Conservation (phyloP, 1,140 invertebrate species). For the Orius insidiosus region DNA sequence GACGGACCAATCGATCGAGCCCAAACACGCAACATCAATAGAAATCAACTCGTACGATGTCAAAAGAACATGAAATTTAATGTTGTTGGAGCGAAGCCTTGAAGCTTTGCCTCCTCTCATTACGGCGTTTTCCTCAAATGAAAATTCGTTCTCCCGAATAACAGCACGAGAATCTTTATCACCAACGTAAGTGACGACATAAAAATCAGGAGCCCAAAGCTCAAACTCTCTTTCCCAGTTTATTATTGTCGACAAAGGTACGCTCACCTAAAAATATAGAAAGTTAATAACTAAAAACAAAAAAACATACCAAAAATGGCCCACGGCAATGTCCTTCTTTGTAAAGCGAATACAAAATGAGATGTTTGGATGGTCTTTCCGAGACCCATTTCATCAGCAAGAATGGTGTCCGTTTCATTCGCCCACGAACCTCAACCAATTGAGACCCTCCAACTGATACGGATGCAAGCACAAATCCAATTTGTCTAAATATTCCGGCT, state of each 20-base stretch:
- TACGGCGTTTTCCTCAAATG: conserved; percentile 89
- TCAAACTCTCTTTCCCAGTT: conserved; percentile 99
- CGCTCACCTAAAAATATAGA: no score
- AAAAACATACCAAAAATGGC: conserved; percentile 91
- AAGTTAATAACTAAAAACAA: no score
- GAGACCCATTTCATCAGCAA: conserved; percentile 99
- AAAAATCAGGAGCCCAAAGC: conserved; percentile 99
- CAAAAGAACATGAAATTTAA: conserved; percentile 96
- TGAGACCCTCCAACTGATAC: conserved; percentile 82
- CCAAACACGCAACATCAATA: conserved; percentile 90
- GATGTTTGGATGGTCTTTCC: conserved; percentile 98
- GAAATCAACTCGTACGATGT: conserved; percentile 97
- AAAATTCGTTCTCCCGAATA: conserved; percentile 93
- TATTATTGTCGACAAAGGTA: conserved; percentile 97
- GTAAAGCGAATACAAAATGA: conserved; percentile 95
- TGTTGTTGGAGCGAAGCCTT: conserved; percentile 55
- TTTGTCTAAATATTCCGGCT: conserved; percentile 81
- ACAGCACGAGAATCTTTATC: conserved; percentile 94
- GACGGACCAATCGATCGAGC: conserved; percentile 98
- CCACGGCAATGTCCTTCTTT: conserved; percentile 98
- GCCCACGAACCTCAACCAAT: conserved; percentile 67
- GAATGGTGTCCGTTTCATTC: conserved; percentile 91
- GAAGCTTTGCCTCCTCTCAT: conserved; percentile 46
- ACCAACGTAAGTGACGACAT: conserved; percentile 96
- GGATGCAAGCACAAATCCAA: conserved; percentile 90